Evolutionary conservation across 2,888 invertebrate genomes (phyloP).

Genomic region (Troglohyphantes excavatus): DNA sequence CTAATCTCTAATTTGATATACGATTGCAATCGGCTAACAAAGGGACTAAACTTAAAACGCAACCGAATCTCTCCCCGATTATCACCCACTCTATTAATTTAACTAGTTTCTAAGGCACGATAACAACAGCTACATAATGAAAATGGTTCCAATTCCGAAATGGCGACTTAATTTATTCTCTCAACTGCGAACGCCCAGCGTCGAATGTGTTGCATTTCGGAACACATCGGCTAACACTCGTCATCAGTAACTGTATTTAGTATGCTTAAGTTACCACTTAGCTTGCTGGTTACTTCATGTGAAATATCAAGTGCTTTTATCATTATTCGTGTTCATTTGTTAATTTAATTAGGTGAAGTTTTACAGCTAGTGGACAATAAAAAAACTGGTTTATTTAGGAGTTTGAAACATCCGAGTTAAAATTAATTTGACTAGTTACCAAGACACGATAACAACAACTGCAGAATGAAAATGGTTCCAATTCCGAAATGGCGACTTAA

Average conservation of each 20-base stretch:
- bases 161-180: not conserved
- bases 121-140: not conserved
- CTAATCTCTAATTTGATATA: not conserved
- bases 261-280: conserved; percentile 20
- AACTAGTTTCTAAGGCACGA: not conserved
- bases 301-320: conserved; percentile 14
- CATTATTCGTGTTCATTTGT: conserved; percentile 35
- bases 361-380: too few species aligned
- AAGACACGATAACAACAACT: not conserved
- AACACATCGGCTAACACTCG: not conserved
- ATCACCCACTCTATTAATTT: not conserved
- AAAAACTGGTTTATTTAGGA: not conserved
- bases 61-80: not conserved
- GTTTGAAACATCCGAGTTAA: too few species aligned
- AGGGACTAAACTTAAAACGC: not conserved
- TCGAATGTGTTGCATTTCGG: not conserved
- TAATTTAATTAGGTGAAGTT: conserved; percentile 25
- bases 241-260: not conserved
- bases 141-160: not conserved
- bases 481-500: not conserved
- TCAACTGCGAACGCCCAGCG: not conserved
- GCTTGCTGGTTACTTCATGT: not conserved
- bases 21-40: not conserved
- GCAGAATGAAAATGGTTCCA: not conserved
- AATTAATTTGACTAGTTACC: not conserved